Evolutionary conservation across 2,113 vertebrate genomes (phyloP).

Genomic region (Alaudala cheleensis): DNA sequence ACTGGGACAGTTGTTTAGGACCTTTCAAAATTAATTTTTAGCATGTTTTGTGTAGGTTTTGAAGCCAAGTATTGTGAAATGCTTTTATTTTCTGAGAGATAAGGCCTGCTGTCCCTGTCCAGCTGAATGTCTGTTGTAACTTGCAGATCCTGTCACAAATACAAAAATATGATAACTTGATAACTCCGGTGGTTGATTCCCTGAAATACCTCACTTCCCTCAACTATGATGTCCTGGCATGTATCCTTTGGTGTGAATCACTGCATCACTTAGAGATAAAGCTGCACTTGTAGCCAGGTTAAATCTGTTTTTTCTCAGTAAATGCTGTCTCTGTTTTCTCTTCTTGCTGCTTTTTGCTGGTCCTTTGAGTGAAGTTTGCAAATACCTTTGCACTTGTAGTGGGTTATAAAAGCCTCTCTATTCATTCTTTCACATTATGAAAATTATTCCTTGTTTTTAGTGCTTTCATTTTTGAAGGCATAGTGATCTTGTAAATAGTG

Average conservation of each 20-base stretch:
- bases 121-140: slow-evolving; percentile 16
- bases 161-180: slow-evolving; percentile 98
- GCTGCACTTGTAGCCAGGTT: not conserved
- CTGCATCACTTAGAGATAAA: not conserved
- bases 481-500: not conserved
- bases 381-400: not conserved
- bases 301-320: not conserved
- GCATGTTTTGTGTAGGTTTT: not conserved
- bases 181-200: slow-evolving; percentile 96
- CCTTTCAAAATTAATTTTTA: not conserved
- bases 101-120: not conserved
- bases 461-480: not conserved
- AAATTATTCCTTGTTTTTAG: not conserved
- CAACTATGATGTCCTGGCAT: slow-evolving; percentile 98
- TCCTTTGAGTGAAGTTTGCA: not conserved
- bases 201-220: slow-evolving; percentile 99
- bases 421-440: not conserved
- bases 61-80: not conserved
- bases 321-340: not conserved
- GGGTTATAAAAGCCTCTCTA: not conserved
- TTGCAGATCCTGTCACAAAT: slow-evolving; percentile 96
- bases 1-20: not conserved
- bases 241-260: slow-evolving; percentile 84
- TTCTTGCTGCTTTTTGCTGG: not conserved
- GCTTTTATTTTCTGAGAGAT: not conserved